A percentile compares a stretch with the other conserved stretches of the same genome.
Conservation (phyloP, 2,797 vertebrate genomes). For the Pangasius macronema region DNA sequence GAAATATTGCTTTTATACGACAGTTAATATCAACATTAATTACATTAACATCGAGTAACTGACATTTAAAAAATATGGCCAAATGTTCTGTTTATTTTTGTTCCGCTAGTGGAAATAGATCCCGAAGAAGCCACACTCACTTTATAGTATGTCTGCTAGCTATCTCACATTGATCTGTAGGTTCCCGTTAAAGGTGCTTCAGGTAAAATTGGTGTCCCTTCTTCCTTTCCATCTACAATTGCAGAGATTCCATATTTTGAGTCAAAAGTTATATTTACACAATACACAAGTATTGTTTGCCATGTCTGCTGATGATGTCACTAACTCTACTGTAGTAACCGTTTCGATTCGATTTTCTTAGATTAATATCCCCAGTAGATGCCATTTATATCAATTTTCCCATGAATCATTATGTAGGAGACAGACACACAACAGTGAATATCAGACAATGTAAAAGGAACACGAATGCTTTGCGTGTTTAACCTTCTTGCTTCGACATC, state of each 20-base stretch:
- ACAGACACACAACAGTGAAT: no score
- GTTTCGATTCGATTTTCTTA: no score
- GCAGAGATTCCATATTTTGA: not conserved
- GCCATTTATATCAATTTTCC: not conserved
- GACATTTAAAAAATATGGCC: not conserved
- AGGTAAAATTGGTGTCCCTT: not conserved
- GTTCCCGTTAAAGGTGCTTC: not conserved
- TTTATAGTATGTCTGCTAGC: no score
- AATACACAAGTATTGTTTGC: not conserved
- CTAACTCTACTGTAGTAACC: no score
- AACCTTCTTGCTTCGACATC: constrained; percentile 16
- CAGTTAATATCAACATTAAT: not conserved
- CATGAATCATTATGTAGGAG: no score
- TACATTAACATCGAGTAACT: not conserved
- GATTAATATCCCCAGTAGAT: not conserved
- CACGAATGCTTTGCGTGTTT: not conserved
- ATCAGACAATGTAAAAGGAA: no score
- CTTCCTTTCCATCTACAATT: not conserved
- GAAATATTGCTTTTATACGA: not conserved
- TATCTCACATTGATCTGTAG: not conserved
- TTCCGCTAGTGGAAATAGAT: not conserved
- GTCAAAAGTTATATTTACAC: not conserved
- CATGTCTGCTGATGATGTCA: not conserved
- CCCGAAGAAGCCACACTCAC: not conserved
- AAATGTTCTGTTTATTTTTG: not conserved